Percentiles rank a stretch among this genome's conserved stretches.
phyloP scores from a whole-genome alignment of 2,797 vertebrate genomes.

The Epinephelus coioides region DNA sequence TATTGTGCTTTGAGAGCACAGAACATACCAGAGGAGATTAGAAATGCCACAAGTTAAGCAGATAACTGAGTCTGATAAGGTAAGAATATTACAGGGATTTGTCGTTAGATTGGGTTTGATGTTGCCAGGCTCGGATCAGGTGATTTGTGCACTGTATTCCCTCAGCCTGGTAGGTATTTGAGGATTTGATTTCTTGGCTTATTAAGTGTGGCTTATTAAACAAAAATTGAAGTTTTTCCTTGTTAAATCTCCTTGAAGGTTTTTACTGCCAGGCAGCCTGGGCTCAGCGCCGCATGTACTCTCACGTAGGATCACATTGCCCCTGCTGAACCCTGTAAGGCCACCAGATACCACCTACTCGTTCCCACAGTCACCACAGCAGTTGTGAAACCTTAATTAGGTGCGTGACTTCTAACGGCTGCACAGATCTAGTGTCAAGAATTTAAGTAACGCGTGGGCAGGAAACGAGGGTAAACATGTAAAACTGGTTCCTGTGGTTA shows the following conservation, averaged over 20 bases:
- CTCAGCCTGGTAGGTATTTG: constrained; percentile 14
- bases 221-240: constrained; percentile 3
- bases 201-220: background rate
- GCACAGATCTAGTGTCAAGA: background rate
- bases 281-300: constrained; percentile 15
- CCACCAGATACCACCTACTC: constrained; percentile 15
- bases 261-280: background rate
- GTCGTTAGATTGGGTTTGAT: constrained; percentile 20
- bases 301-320: constrained; percentile 54
- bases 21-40: constrained; percentile 58
- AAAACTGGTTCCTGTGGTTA: background rate
- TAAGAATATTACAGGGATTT: constrained; percentile 23
- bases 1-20: background rate
- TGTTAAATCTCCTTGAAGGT: constrained; percentile 30
- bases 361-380: constrained; percentile 17
- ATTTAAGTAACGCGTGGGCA: background rate
- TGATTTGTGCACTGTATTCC: background rate
- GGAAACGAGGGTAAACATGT: background rate
- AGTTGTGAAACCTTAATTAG: constrained; percentile 28
- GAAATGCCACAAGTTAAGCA: constrained; percentile 30
- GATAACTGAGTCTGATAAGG: constrained; percentile 39
- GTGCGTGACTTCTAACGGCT: background rate
- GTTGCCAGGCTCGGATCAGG: constrained; percentile 41
- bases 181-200: constrained; percentile 38
- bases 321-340: constrained; percentile 35